Base-by-base conservation (phyloP, 2,888 invertebrate species). In the Microctonus hyperodae region DNA sequence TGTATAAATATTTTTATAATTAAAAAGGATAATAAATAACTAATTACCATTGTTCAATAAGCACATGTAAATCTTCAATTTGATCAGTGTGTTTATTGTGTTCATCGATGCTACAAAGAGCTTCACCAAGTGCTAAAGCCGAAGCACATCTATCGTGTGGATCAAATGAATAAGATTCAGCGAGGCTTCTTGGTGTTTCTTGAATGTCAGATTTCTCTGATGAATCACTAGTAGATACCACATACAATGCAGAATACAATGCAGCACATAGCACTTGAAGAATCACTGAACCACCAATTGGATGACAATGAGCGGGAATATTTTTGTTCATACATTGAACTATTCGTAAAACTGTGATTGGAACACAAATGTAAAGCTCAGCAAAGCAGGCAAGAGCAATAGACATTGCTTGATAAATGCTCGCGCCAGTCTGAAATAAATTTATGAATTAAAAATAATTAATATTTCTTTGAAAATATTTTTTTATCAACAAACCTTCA, bases 401-500 rank as follows among this genome's bases (percentile, higher is more conserved):
- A 0, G 91, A 90, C 90, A 92, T 92, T 13, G 92, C 89, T 85
- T 93, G 92, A 81, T 92, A 93, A 88, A 92, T 92, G 71, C 91
- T 92, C 20, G 93, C 92, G 0, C 92, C 92, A 7, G 89, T 89
- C 83, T 90, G 23, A 1, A 71, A 58, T 9, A 48, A 88, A 51
- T 37, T 40, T 23, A 23, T 11, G 33, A 48, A 6, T 33, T 37
- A 11, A 11, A 1, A 6, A 1, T 51, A 23, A 23, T 4, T n/a
- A 35, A 33, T 16, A 10, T 48, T 60, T 22, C 22, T 11, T 13
- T 6, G 28, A 6, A 3, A 28, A 51, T 23, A 33, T n/a, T 20
- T 50, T 11, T 28, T 33, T 50, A n/a, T n/a, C n/a, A n/a, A 33
- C 20, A 23, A 72, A 85, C 85, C 75, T 78, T 79, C 10, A 91